phyloP scores from a whole-genome alignment of 2,113 vertebrate genomes.

The Pipa parva region DNA sequence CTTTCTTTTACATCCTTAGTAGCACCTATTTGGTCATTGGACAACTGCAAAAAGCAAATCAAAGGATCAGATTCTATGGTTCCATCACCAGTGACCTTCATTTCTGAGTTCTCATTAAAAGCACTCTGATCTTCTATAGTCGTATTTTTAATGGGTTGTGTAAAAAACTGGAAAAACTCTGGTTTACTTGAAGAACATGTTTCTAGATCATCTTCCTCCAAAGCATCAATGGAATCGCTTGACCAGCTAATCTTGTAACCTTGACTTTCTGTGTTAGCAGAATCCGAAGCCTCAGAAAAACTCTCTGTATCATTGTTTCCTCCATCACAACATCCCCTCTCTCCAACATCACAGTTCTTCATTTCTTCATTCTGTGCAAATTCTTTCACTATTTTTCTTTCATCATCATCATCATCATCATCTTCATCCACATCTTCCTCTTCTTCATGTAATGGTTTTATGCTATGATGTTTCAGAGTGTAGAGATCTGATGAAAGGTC shows the following conservation, averaged over 20 bases:
- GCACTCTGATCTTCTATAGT: conserved; percentile 8
- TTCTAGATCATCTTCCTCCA: conserved; percentile 79
- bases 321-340: not conserved
- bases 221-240: conserved; percentile 80
- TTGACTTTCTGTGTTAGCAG: conserved; percentile 70
- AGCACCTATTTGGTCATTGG: conserved; percentile 52
- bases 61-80: conserved; percentile 53
- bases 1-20: conserved; percentile 28
- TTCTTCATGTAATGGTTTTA: conserved; percentile 47
- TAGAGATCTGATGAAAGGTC: conserved; percentile 58
- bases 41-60: conserved; percentile 68
- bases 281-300: conserved; percentile 74
- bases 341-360: not conserved
- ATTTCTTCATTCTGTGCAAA: conserved; percentile 8
- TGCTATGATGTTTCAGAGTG: conserved; percentile 46
- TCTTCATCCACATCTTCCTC: conserved; percentile 57
- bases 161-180: conserved; percentile 58
- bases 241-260: conserved; percentile 82
- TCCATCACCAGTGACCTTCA: conserved; percentile 48
- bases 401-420: conserved; percentile 45
- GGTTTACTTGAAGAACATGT: conserved; percentile 66
- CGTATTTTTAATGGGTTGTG: conserved; percentile 58
- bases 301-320: conserved; percentile 55
- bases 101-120: not conserved
- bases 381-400: conserved; percentile 40